Evolutionary conservation across 1,140 invertebrate genomes (phyloP), one percentile per base, ranked within the genome.

Genomic region (Ips typographus): DNA sequence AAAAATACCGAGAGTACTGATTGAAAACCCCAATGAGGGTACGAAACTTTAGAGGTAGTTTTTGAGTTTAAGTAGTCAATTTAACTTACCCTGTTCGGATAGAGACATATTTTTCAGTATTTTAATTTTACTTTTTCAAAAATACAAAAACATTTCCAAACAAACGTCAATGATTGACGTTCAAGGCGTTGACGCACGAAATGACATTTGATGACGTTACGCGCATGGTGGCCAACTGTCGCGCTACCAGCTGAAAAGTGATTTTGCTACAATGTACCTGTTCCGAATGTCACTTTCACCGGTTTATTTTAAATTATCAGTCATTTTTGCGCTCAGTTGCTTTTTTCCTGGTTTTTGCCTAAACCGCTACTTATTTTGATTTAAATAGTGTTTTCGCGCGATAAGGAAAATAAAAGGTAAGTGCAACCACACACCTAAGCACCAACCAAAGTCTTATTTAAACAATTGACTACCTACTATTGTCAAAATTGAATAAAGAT

Each of bases 91-190:
- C 62, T 49, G 43, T 6, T 3, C 37, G 37, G 58, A 38, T 47
- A 44, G 62, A 40, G 52, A 67, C 72, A 67, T 70, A 70, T 73
- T 73, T 76, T 59, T 71, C 56, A 39, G 56, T 68, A 74, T 71
- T 71, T 65, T 51, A 57, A 56, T 53, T 37, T 39, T 66, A 72
- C 65, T 49, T 70, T 73, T 71, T 69, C 7, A 59, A 71, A 66
- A 72, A 65, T 61, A 68, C 47, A 71, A 43, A 68, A 74, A 74
- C 71, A 71, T 72, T 74, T 76, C 73, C 74, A 76, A 76, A 76
- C 73, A 76, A 70, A 72, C 73, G 71, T 76, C 71, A 73, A 75
- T 73, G 73, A 41, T 64, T 75, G 73, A 75, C 75, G 73, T 49
- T 49, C 44, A 22, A 22, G 22, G 3, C 22, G 7, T 49, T 49